phyloP scores from a whole-genome alignment of 2,113 vertebrate species.

The Tragelaphus scriptus region DNA sequence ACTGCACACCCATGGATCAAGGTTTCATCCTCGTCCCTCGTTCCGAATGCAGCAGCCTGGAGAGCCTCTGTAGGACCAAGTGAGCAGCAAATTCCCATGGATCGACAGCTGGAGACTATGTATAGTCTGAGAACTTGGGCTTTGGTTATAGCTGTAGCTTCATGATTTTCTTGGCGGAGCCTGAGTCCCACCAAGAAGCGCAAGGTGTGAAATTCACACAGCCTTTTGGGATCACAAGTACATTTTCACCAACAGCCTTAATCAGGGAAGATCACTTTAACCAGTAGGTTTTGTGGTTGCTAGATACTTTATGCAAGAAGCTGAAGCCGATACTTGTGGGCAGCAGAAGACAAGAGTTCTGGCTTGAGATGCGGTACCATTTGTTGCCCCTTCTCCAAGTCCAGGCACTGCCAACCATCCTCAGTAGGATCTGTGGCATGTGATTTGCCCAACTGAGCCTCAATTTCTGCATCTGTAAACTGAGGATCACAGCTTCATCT shows the following conservation, averaged over 20 bases:
- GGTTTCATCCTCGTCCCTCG: rapidly evolving
- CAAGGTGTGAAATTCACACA: background rate
- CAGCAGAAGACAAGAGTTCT: background rate
- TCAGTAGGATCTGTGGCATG: rapidly evolving
- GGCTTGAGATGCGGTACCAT: rapidly evolving
- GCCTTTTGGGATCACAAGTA: background rate
- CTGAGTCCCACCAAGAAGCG: background rate
- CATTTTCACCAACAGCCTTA: background rate
- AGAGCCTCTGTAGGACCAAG: background rate
- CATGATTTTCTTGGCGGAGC: background rate
- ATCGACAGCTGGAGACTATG: background rate
- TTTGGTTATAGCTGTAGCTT: background rate
- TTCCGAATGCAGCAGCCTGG: background rate
- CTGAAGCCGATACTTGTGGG: background rate
- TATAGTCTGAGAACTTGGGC: background rate
- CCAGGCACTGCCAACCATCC: background rate
- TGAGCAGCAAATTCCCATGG: background rate
- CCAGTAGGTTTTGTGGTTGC: background rate
- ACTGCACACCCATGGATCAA: rapidly evolving
- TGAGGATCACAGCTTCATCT: background rate
- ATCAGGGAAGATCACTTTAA: background rate
- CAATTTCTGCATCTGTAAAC: background rate
- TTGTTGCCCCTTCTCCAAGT: background rate
- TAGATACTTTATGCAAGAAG: background rate
- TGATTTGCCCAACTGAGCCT: background rate